Percentiles rank a stretch among this genome's conserved stretches.
Evolutionary conservation across 2,888 invertebrate species (phyloP).

Genomic region (Troilus luridus): DNA sequence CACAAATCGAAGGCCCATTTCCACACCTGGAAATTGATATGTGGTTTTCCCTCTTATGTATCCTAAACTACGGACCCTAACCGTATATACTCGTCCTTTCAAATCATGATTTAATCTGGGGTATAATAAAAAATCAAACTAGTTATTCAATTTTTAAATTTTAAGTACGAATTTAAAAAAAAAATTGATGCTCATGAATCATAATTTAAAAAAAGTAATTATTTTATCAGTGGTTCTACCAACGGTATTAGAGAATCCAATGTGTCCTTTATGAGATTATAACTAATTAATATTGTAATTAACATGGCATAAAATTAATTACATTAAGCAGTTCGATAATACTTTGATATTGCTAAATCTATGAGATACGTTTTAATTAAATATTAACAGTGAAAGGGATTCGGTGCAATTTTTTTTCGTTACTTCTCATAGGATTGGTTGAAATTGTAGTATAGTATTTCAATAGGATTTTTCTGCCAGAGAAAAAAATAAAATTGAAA

Average conservation of each 20-base stretch:
- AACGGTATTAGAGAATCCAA: neutral
- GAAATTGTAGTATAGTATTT: too few species aligned
- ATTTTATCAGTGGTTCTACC: neutral
- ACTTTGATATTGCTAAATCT: too few species aligned
- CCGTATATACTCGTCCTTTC: neutral
- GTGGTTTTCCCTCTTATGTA: slow-evolving; percentile 1
- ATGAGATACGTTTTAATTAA: too few species aligned
- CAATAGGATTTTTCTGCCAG: too few species aligned
- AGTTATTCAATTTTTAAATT: neutral
- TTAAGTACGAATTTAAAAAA: too few species aligned
- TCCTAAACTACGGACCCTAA: neutral
- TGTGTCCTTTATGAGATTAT: neutral
- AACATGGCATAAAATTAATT: neutral
- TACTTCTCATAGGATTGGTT: too few species aligned
- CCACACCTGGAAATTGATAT: slow-evolving; percentile 16
- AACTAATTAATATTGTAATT: too few species aligned
- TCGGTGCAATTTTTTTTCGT: too few species aligned
- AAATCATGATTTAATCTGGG: neutral
- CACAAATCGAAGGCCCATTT: slow-evolving; percentile 7
- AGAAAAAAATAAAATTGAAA: too few species aligned
- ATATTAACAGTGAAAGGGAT: too few species aligned
- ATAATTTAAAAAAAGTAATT: neutral
- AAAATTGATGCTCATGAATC: too few species aligned
- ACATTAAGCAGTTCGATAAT: neutral
- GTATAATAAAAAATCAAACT: neutral